Evolutionary conservation across 2,888 invertebrate genomes (phyloP).

Genomic region (Andricus curvator): DNA sequence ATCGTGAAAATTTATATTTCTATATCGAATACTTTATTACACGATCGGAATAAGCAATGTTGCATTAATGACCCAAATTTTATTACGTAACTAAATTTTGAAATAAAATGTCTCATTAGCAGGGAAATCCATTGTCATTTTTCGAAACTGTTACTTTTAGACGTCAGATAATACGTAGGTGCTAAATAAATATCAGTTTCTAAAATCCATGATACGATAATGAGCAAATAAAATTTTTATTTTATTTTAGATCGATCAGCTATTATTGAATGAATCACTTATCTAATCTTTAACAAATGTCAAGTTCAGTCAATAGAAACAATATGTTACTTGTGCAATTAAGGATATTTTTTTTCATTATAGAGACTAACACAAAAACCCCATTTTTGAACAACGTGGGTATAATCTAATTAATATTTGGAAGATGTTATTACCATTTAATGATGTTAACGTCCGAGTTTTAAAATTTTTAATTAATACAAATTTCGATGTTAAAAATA

Average conservation of each 20-base stretch:
- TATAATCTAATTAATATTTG: no score
- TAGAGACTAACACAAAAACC: no score
- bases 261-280: constrained; percentile 13
- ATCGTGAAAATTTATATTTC: not conserved
- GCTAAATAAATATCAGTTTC: constrained; percentile 5
- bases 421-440: no score
- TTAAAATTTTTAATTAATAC: no score
- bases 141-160: not conserved
- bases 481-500: no score
- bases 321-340: not conserved
- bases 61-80: not conserved
- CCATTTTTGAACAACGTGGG: no score
- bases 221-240: not conserved
- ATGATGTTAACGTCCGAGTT: no score
- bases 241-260: not conserved
- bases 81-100: not conserved
- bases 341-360: no score
- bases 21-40: not conserved
- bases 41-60: not conserved
- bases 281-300: constrained; percentile 16
- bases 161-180: not conserved
- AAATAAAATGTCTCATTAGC: not conserved
- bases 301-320: not conserved
- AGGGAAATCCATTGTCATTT: not conserved
- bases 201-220: constrained; percentile 1